Base-by-base conservation (phyloP, 1,140 invertebrate species). In the Akabosia matsudoensis region DNA sequence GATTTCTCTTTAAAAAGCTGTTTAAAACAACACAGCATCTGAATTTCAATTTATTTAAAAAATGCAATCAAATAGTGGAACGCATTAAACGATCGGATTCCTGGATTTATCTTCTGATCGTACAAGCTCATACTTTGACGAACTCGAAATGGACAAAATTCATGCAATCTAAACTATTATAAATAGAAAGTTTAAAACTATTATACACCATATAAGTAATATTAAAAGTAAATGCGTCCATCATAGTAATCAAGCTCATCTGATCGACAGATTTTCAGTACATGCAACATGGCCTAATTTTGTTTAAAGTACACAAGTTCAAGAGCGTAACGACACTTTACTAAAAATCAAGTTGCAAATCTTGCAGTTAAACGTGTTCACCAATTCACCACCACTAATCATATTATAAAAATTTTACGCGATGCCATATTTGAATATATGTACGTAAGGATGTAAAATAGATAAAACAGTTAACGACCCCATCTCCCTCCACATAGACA, bases 251-350 rank as follows among this genome's bases (percentile, higher is more conserved):
- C n/a, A n/a, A n/a, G 54, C 24, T 24, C 22, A 56, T 56, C 54
- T 56, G 54, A 56, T 56, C 54, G 54, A 56, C 54, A 56, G 54
- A 56, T 56, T 16, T n/a, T 10, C 7, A 56, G 4, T 56, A 56
- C 10, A 56, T 13, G 22, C 24, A n/a, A 22, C 10, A 56, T 56
- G 54, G 7, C 7, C 14, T 22, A 24, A 45, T 45, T 45, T 45
- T 18, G 37, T 18, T 10, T 45, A 10, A 10, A 45, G 37, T 45
- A 45, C 18, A 22, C 54, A 56, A 24, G 4, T 16, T 56, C 22
- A 56, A 56, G 54, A 56, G 54, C 54, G 54, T 56, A 56, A 56
- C 54, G 10, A 56, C 54, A 56, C 54, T 56, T 56, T 56, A 56
- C 10, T 56, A 13, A 56, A 10, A 3, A 56, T 56, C 37, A 56